Base-by-base conservation (phyloP, 1,140 invertebrate species). In the Kradibia gibbosae region DNA sequence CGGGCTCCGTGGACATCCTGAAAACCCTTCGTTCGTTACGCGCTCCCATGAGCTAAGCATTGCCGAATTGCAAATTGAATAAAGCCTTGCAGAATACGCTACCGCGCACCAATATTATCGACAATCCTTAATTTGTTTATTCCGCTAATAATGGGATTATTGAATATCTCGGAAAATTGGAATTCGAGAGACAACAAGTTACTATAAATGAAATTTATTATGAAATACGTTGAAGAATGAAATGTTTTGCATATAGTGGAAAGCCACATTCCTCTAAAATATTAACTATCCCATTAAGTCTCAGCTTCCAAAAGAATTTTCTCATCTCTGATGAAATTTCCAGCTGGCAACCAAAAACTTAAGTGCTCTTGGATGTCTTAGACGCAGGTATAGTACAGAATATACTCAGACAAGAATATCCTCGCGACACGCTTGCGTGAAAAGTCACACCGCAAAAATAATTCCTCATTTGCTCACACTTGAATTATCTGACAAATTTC, bases 401-500 rank as follows among this genome's bases (percentile, higher is more conserved):
- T 76, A 62, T 55, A 28, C n/a, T 20, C 36, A 39, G 55, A 53
- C 74, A 76, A 53, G 55, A 60, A 76, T 55, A 25, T 45, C 34
- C 36, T 67, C 31, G 31, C 34, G 15, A 20, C 39, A 67, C 62
- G 31, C 25, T 76, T 55, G 53, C 74, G 74, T 62, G 55, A 76
- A 76, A 76, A 76, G 55, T 76, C 74, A 74, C 50, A 74, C 72
- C 72, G 55, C 39, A 22, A 45, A 42, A 45, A 62, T 57, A 62
- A 76, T 76, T 28, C 55, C 39, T 57, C n/a, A 36, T 10, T 20
- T 53, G 48, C 67, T 22, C n/a, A 7, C 28, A 25, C 22, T 57
- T n/a, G 73, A 76, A 76, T 76, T 60, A 77, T 77, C 75, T 25
- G 75, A 48, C 39, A 34, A 65, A 77, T 77, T 62, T 62, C 11